Percentiles rank a stretch among this genome's conserved stretches.
Evolutionary conservation across 1,140 invertebrate genomes (phyloP).

Genomic region (Magallana ariakensis): DNA sequence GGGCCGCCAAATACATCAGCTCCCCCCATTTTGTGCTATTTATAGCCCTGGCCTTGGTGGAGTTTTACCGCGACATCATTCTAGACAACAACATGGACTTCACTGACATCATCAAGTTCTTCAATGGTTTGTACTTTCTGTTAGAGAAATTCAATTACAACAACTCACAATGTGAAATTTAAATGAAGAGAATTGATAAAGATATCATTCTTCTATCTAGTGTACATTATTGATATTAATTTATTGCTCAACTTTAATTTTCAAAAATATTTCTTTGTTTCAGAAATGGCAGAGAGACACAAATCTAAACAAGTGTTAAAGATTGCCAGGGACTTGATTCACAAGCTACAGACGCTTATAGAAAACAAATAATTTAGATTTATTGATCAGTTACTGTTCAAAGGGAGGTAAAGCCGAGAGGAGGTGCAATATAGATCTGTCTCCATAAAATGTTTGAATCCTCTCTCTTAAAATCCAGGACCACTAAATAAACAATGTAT

Average conservation of each 20-base stretch:
- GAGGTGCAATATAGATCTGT: neutral
- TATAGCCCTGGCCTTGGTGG: conserved; percentile 93
- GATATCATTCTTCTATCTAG: too few species aligned
- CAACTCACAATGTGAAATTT: neutral
- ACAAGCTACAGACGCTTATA: conserved; percentile 93
- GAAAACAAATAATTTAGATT: conserved; percentile 84
- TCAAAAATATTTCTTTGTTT: conserved; percentile 76
- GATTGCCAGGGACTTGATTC: conserved; percentile 89
- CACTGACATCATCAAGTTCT: conserved; percentile 98
- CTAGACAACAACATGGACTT: conserved; percentile 97
- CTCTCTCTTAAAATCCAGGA: too few species aligned
- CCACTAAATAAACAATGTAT: too few species aligned
- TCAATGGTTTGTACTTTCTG: conserved; percentile 87
- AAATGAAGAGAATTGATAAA: neutral
- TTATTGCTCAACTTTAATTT: too few species aligned
- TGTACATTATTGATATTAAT: too few species aligned
- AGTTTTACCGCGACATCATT: conserved; percentile 96
- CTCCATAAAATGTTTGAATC: neutral
- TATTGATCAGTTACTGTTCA: neutral
- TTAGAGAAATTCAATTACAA: neutral
- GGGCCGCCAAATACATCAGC: conserved; percentile 93
- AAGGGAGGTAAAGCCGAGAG: neutral
- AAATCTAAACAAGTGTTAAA: conserved; percentile 90
- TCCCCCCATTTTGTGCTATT: conserved; percentile 95
- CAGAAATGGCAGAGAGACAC: conserved; percentile 97